Conservation (phyloP, 1,140 invertebrate genomes). For the Pissodes strobi region DNA sequence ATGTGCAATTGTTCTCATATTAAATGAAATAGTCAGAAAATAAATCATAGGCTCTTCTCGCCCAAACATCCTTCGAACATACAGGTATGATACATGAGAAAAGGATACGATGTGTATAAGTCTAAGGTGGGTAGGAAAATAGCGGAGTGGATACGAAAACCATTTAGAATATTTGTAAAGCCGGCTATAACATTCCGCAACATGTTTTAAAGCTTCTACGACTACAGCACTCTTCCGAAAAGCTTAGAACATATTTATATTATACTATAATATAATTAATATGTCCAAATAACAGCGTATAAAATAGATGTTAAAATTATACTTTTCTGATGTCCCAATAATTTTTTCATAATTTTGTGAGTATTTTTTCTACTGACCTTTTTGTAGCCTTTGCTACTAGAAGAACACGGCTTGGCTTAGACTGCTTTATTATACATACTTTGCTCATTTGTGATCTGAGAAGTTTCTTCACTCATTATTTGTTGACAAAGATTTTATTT, state of each 20-base stretch:
- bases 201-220: slow-evolving; percentile 20
- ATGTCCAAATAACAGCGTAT: slow-evolving; percentile 43
- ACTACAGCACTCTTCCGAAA: slow-evolving; percentile 2
- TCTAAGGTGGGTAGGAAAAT: slow-evolving; percentile 23
- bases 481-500: no score
- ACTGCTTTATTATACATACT: slow-evolving; percentile 23
- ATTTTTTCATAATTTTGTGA: not conserved
- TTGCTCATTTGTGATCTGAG: slow-evolving; percentile 25
- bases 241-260: slow-evolving; percentile 14
- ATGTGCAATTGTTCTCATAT: slow-evolving; percentile 40
- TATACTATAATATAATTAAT: slow-evolving; percentile 1
- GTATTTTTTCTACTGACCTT: slow-evolving; percentile 48
- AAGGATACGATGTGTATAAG: slow-evolving; percentile 31
- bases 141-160: slow-evolving; percentile 49
- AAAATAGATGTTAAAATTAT: no score
- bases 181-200: slow-evolving; percentile 49
- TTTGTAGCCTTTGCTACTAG: slow-evolving; percentile 53
- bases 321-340: no score
- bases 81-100: slow-evolving; percentile 42
- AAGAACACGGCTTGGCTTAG: slow-evolving; percentile 43
- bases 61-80: slow-evolving; percentile 41
- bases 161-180: slow-evolving; percentile 46
- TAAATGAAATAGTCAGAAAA: slow-evolving; percentile 53
- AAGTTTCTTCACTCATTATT: no score
- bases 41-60: slow-evolving; percentile 50